A percentile compares a stretch with the other conserved stretches of the same genome.
phyloP scores from a whole-genome alignment of 2,888 invertebrate genomes.

The Coenonympha glycerion region DNA sequence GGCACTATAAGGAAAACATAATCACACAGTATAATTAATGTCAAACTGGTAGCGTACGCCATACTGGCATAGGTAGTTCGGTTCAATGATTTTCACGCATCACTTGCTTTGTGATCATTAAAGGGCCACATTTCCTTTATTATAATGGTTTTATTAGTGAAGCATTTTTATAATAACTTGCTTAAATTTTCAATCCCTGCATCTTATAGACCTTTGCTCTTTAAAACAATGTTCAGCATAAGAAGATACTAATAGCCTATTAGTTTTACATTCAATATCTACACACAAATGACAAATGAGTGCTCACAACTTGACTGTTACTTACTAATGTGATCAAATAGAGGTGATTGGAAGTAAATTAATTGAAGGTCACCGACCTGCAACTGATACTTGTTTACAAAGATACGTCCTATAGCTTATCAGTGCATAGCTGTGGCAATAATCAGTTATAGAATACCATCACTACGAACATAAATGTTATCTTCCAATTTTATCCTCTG shows the following conservation, averaged over 20 bases:
- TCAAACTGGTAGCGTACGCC: no score
- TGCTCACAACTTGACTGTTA: not conserved
- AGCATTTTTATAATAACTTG: not conserved
- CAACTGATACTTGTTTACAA: not conserved
- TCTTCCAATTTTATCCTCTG: no score
- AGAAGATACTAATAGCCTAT: no score
- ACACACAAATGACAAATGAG: not conserved
- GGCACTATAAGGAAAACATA: no score
- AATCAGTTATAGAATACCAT: not conserved
- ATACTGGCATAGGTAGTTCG: constrained; percentile 15
- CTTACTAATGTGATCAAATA: constrained; percentile 7
- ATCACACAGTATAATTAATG: no score
- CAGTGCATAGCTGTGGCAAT: not conserved
- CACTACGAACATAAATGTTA: no score
- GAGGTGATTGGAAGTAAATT: not conserved
- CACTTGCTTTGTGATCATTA: constrained; percentile 13
- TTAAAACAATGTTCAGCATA: no score
- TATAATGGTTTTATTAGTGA: constrained; percentile 6
- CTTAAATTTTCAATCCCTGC: not conserved
- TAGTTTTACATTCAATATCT: not conserved
- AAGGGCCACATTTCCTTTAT: constrained; percentile 10
- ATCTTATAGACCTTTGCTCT: no score
- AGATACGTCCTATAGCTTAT: not conserved
- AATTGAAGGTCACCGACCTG: constrained; percentile 9
- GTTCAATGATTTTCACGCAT: constrained; percentile 32